Conservation (phyloP, 2,888 invertebrate genomes). For the Tiphia femorata region DNA sequence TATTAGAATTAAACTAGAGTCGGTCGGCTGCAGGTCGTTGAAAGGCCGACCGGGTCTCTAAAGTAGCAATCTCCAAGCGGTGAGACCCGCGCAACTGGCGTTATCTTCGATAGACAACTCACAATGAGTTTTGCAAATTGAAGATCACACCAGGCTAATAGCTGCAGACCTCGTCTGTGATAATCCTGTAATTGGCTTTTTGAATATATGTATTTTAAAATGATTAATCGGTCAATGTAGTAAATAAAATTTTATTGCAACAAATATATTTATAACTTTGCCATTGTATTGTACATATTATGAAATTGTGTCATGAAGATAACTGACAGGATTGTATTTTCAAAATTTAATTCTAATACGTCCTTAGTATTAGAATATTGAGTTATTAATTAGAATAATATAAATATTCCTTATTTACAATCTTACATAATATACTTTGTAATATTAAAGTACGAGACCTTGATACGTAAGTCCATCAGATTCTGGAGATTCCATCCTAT, state of each 20-base stretch:
- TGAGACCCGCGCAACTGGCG: no score
- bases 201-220: no score
- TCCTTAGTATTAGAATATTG: conserved; percentile 12
- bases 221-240: no score
- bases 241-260: conserved; percentile 32
- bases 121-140: no score
- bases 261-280: conserved; percentile 29
- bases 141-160: no score
- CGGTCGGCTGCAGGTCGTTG: no score
- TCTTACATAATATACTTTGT: conserved; percentile 35
- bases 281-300: conserved; percentile 16
- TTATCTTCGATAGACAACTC: no score
- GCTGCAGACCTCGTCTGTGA: no score
- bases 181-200: no score
- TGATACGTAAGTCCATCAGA: conserved; percentile 77
- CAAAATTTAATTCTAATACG: conserved; percentile 23
- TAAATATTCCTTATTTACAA: conserved; percentile 50
- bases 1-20: no score
- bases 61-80: no score
- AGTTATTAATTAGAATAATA: neutral
- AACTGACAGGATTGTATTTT: conserved; percentile 4
- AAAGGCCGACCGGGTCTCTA: no score
- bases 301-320: conserved; percentile 22
- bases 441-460: conserved; percentile 72
- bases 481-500: conserved; percentile 77